Conservation (phyloP, 2,888 invertebrate species). For the Sthenelais limicola region DNA sequence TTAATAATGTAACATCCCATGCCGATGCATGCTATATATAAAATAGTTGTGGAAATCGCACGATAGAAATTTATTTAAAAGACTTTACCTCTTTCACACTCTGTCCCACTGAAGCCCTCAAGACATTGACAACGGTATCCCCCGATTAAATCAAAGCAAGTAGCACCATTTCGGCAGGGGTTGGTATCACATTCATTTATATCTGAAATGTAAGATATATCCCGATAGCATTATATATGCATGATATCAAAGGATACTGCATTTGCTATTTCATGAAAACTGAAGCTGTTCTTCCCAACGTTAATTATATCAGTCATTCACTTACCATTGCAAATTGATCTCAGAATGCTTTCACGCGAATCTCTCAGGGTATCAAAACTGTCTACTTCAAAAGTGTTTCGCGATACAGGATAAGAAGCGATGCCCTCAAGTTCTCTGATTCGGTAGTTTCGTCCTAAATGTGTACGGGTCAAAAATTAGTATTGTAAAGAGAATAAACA, state of each 20-base stretch:
- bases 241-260: too few species aligned
- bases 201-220: too few species aligned
- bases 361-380: constrained; percentile 19
- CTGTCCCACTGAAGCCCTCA: constrained; percentile 56
- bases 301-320: too few species aligned
- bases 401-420: constrained; percentile 32
- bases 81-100: constrained; percentile 60
- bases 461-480: too few species aligned
- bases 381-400: constrained; percentile 29
- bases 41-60: too few species aligned
- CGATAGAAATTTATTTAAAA: too few species aligned
- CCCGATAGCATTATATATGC: background rate
- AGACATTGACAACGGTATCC: constrained; percentile 59
- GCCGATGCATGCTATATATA: too few species aligned
- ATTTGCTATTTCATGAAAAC: too few species aligned
- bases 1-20: too few species aligned
- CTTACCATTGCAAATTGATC: constrained; percentile 41
- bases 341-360: background rate
- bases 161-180: constrained; percentile 58
- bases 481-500: too few species aligned
- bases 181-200: constrained; percentile 56
- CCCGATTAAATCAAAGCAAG: constrained; percentile 57
- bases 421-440: constrained; percentile 40
- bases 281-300: too few species aligned
- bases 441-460: constrained; percentile 27